phyloP scores from a whole-genome alignment of 2,113 vertebrate genomes.

The Nannobrachium achirus region DNA sequence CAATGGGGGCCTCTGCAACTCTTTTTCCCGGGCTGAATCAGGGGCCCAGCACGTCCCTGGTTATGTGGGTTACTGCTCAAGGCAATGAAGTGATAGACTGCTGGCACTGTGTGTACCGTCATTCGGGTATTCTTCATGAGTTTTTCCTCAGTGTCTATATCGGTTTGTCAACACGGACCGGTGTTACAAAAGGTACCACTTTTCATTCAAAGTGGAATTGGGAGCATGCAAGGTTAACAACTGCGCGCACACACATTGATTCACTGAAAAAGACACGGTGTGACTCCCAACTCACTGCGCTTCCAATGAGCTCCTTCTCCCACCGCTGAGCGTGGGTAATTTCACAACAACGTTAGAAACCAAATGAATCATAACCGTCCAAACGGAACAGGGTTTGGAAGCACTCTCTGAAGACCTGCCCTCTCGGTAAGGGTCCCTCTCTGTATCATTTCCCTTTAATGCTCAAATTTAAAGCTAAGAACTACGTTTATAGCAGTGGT shows the following conservation, averaged over 20 bases:
- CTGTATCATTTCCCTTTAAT: not conserved
- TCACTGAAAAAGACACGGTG: constrained; percentile 17
- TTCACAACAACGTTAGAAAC: not conserved
- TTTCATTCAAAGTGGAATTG: constrained; percentile 36
- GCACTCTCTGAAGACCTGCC: not conserved
- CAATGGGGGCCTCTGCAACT: too few species aligned
- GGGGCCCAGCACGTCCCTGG: too few species aligned
- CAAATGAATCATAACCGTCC: not conserved
- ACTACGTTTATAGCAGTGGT: too few species aligned
- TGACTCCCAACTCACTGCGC: not conserved
- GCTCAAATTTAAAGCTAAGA: not conserved
- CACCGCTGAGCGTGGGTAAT: too few species aligned
- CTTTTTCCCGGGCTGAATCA: too few species aligned
- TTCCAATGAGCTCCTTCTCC: not conserved
- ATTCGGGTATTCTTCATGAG: not conserved
- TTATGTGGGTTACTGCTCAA: constrained; percentile 31
- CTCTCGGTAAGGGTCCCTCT: too few species aligned
- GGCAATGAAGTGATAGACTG: constrained; percentile 12
- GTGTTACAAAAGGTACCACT: not conserved
- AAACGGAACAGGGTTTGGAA: not conserved
- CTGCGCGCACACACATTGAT: constrained; percentile 31
- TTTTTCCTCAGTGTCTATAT: not conserved
- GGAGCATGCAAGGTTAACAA: constrained; percentile 43
- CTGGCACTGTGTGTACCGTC: constrained; percentile 4
- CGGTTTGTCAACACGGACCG: not conserved